A percentile compares a stretch with the other conserved stretches of the same genome.
These are phyloP conservation scores for Nowickia ferox DNA, from an alignment of 2,888 invertebrate genomes.

Conservation along the genomic window DNA sequence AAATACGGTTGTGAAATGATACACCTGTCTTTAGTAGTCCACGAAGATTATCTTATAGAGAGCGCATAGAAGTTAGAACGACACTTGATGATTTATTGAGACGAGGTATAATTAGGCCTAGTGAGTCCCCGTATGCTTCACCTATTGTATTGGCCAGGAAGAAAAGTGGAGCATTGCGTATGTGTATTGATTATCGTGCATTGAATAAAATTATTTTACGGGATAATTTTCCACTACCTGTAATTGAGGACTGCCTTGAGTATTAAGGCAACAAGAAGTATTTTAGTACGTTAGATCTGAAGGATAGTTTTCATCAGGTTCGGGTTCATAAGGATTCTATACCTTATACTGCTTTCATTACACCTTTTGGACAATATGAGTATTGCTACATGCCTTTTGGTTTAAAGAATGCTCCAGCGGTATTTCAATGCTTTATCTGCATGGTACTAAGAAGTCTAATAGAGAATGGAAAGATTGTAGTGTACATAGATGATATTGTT, in stretches of 20 bases:
- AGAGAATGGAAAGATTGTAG: not conserved
- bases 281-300: not conserved
- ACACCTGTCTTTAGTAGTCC: no score
- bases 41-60: no score
- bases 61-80: no score
- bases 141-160: no score
- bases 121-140: no score
- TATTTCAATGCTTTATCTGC: not conserved
- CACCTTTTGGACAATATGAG: constrained; percentile 26
- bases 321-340: not conserved
- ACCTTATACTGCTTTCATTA: constrained; percentile 18
- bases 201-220: not conserved
- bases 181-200: not conserved
- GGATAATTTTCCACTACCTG: constrained; percentile 14
- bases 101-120: no score
- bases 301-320: not conserved
- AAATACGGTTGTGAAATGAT: no score
- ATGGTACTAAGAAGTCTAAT: not conserved
- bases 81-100: not conserved
- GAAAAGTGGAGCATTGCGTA: no score
- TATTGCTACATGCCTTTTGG: no score
- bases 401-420: not conserved
- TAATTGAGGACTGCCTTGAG: constrained; percentile 31
- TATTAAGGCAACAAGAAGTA: not conserved
- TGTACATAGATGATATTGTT: constrained; percentile 7